These are phyloP conservation scores for Carabus problematicus DNA, from an alignment of 2,888 invertebrate genomes.

Conservation along the genomic window DNA sequence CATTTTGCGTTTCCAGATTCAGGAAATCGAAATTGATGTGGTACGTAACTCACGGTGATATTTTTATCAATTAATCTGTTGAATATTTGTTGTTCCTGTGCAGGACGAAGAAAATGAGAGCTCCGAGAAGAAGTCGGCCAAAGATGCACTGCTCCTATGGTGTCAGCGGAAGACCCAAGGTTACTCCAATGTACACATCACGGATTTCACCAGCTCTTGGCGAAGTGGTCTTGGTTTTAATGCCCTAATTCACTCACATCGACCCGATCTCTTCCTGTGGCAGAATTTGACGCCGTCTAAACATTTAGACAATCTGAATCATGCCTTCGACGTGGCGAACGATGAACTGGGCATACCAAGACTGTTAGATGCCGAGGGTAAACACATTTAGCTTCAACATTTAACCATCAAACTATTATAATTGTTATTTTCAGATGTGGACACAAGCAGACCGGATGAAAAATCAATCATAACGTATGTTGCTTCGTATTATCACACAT, in stretches of 20 bases:
- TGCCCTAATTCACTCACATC: slow-evolving; percentile 96
- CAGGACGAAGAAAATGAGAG: slow-evolving; percentile 95
- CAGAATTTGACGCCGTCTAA: slow-evolving; percentile 77
- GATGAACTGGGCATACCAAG: slow-evolving; percentile 91
- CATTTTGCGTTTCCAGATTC: slow-evolving; percentile 98
- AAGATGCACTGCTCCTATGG: slow-evolving; percentile 97
- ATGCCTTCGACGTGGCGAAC: slow-evolving; percentile 96
- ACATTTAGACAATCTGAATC: slow-evolving; percentile 95
- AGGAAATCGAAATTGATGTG: slow-evolving; percentile 97
- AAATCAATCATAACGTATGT: slow-evolving; percentile 99
- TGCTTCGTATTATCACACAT: slow-evolving; percentile 98
- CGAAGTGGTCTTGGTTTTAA: slow-evolving; percentile 96
- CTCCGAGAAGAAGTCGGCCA: slow-evolving; percentile 97
- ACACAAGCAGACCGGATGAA: slow-evolving; percentile 93
- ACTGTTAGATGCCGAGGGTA: slow-evolving; percentile 92
- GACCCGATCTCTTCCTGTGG: slow-evolving; percentile 95
- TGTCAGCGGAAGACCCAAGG: slow-evolving; percentile 98
- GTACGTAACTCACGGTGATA: slow-evolving; percentile 63
- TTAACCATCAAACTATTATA: no score
- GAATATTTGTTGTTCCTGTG: slow-evolving; percentile 42
- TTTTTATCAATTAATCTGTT: slow-evolving; percentile 11
- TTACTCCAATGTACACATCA: slow-evolving; percentile 87
- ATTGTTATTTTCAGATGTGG: slow-evolving; percentile 73
- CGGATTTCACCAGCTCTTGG: slow-evolving; percentile 94
- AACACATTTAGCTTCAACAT: slow-evolving; percentile 11